Evolutionary conservation across 2,797 vertebrate genomes (phyloP), one percentile per base, ranked within the genome.

Genomic region (Anas bernieri): DNA sequence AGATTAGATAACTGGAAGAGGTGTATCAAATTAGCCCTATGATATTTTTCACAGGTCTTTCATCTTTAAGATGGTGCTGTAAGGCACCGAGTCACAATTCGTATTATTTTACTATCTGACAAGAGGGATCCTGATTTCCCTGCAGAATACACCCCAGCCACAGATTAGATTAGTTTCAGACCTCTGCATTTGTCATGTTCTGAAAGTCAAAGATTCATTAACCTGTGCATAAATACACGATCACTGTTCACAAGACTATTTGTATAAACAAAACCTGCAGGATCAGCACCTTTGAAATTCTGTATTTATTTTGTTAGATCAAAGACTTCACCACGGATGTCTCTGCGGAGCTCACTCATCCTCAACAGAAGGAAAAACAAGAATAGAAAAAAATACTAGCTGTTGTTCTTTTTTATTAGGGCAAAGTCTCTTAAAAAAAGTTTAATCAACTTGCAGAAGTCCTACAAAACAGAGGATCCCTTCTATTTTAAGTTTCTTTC

Each of bases 261-360:
- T 1, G 8, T 55, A 69, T n/a, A 31, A 88, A 81, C 45, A 83
- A 80, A 69, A 87, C 9, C 0, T 90, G 88, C 87, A 91, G 54
- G 64, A 89, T 94, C 86, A 92, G 94, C 86, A 80, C 59, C 50
- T 93, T 23, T 81, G 76, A 85, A 95, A 78, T 2, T 18, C 41
- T 6, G 7, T 46, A 75, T 72, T 94, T 68, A 72, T 91, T 78
- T 97, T 83, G 77, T 81, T 83, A 92, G 91, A 93, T 96, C 95
- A 97, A 96, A 96, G 92, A 33, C 67, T 94, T 86, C 43, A 75
- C 11, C 45, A 7, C 1, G 10, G 7, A 26, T 91, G n/a, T 96
- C 93, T 91, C 93, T 92, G 64, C 0, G 22, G 93, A 93, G 39
- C 39, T 94, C 58, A 58, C 35, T 58, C 64, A 86, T 73, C 48